A percentile compares a stretch with the other conserved stretches of the same genome.
Evolutionary conservation across 2,888 invertebrate species (phyloP).

Genomic region (Drosophila mercatorum): DNA sequence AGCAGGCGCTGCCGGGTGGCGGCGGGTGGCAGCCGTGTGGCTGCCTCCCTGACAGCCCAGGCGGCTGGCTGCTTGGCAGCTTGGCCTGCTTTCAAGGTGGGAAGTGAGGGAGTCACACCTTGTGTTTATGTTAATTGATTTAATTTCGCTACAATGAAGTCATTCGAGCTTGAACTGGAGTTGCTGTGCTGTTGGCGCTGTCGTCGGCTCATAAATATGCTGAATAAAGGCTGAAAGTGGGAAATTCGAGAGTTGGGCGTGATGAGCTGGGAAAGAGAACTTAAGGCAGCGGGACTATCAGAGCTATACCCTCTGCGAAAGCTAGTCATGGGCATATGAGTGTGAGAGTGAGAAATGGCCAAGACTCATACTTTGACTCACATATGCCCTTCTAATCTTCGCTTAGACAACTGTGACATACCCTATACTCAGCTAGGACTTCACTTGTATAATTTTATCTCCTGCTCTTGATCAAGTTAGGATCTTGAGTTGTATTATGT

Average conservation of each 20-base stretch:
- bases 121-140: slow-evolving; percentile 71
- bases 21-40: slow-evolving; percentile 25
- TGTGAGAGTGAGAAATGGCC: not conserved
- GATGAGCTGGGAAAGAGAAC: not conserved
- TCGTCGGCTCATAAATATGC: slow-evolving; percentile 70
- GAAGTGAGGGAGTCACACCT: slow-evolving; percentile 53
- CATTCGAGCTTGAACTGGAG: slow-evolving; percentile 42
- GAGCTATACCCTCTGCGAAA: not conserved
- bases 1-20: slow-evolving; percentile 16
- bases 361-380: no score
- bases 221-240: slow-evolving; percentile 12
- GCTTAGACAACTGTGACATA: not conserved
- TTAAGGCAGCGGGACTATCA: slow-evolving; percentile 29
- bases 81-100: not conserved
- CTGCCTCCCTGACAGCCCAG: slow-evolving; percentile 1
- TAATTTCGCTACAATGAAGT: slow-evolving; percentile 77
- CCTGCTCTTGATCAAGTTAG: not conserved
- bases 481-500: not conserved
- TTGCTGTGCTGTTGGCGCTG: slow-evolving; percentile 15
- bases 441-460: not conserved
- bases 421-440: not conserved
- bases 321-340: not conserved
- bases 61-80: not conserved
- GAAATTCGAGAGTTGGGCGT: slow-evolving; percentile 6
- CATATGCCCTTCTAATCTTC: no score